These are phyloP conservation scores for Coranthus polyacanthus DNA, from an alignment of 2,797 vertebrate species.

Conservation along the genomic window DNA sequence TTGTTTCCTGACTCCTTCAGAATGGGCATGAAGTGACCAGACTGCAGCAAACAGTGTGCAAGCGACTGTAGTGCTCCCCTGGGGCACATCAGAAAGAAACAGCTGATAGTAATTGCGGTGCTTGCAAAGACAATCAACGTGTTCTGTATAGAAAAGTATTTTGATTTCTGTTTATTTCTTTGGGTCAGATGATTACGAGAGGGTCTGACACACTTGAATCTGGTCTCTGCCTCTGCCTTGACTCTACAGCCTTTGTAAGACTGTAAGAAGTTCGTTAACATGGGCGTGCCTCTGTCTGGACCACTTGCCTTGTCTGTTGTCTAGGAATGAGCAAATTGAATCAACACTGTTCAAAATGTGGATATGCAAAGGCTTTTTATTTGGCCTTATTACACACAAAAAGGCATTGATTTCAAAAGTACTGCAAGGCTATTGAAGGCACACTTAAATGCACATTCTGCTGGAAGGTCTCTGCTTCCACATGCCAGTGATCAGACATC, in stretches of 20 bases:
- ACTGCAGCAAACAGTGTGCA: conserved; percentile 54
- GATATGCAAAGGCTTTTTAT: background rate
- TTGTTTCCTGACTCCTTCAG: conserved; percentile 68
- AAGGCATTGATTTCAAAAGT: background rate
- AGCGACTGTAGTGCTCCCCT: conserved; percentile 49
- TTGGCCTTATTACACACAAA: background rate
- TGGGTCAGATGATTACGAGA: conserved; percentile 9
- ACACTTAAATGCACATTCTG: background rate
- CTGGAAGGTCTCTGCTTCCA: background rate
- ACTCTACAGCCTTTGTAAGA: too few relatives aligned
- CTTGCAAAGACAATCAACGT: conserved; percentile 50
- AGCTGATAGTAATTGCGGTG: conserved; percentile 40
- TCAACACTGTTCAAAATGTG: background rate
- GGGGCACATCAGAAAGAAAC: conserved; percentile 36
- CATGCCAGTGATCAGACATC: conserved; percentile 11
- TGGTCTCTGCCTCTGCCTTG: too few relatives aligned
- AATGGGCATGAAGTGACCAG: conserved; percentile 53
- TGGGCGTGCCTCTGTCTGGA: background rate
- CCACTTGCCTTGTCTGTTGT: background rate
- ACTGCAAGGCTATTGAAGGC: too few relatives aligned
- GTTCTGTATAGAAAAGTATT: conserved; percentile 33
- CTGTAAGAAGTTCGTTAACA: too few relatives aligned
- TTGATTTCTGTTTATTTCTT: conserved; percentile 42
- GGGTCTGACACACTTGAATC: too few relatives aligned
- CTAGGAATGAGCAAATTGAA: conserved; percentile 1